These are phyloP conservation scores for Micrasema minimum DNA, from an alignment of 1,140 invertebrate genomes.

Conservation along the genomic window DNA sequence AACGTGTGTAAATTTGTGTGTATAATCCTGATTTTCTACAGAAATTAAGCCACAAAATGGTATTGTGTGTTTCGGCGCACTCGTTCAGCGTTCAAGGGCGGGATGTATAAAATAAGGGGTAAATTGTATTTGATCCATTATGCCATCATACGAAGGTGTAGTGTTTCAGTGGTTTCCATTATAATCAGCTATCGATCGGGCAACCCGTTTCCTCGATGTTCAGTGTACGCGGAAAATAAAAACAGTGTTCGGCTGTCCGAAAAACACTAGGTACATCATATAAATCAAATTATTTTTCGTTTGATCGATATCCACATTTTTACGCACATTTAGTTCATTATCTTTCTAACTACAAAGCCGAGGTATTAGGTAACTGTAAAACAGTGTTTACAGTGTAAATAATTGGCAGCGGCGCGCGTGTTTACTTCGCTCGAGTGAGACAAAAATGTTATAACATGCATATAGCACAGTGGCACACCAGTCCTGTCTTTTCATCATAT, in stretches of 20 bases:
- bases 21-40: too few relatives aligned
- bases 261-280: too few relatives aligned
- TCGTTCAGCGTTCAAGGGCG: neutral
- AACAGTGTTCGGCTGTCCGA: too few relatives aligned
- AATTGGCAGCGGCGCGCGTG: neutral
- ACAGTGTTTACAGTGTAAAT: too few relatives aligned
- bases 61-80: neutral
- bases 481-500: constrained; percentile 13
- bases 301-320: neutral
- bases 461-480: neutral
- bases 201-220: constrained; percentile 14
- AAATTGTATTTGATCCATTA: constrained; percentile 28
- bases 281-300: neutral
- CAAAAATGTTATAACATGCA: constrained; percentile 6
- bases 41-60: too few relatives aligned
- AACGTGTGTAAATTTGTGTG: too few relatives aligned
- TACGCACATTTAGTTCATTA: neutral
- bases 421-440: neutral
- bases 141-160: constrained; percentile 18
- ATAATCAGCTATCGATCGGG: constrained; percentile 42
- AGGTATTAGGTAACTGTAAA: neutral
- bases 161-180: constrained; percentile 38
- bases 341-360: too few relatives aligned
- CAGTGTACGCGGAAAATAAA: neutral
- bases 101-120: constrained; percentile 2